Percentiles rank a stretch among this genome's conserved stretches.
phyloP scores from a whole-genome alignment of 35 echinoderm and acorn worm species.

The Stichopus chloronotus region DNA sequence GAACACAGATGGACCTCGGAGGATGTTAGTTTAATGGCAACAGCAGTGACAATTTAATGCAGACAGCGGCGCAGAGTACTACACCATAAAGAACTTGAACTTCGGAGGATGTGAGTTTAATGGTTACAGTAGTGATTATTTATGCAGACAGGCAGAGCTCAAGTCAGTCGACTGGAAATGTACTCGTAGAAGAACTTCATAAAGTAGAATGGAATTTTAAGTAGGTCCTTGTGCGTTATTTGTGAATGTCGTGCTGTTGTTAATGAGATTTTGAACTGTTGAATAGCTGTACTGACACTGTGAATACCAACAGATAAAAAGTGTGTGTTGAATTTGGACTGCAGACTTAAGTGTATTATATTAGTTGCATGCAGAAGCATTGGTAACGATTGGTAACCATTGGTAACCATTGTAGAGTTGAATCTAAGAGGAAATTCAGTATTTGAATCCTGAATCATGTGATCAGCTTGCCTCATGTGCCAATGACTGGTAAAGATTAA shows the following conservation, averaged over 20 bases:
- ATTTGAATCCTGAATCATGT: too few species aligned
- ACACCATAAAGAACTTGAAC: not conserved
- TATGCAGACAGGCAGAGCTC: not conserved
- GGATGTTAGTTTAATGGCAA: not conserved
- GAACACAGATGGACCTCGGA: not conserved
- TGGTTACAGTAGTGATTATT: not conserved
- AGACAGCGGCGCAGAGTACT: not conserved
- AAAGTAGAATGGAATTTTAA: slow-evolving; percentile 1
- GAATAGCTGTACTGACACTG: not conserved
- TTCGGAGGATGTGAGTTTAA: not conserved
- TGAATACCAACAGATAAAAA: not conserved
- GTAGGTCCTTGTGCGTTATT: not conserved
- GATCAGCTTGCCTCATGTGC: too few species aligned
- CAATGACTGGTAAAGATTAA: too few species aligned
- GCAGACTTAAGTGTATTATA: too few species aligned
- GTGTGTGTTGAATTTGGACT: not conserved
- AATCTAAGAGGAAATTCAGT: too few species aligned
- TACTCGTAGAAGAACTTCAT: not conserved
- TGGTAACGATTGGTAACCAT: too few species aligned
- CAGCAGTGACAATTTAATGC: not conserved
- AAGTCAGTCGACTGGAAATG: not conserved
- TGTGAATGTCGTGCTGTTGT: not conserved
- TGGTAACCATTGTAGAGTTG: too few species aligned
- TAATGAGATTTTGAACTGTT: not conserved
- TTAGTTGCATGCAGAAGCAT: too few species aligned